Evolutionary conservation across 2,113 vertebrate genomes (phyloP), one percentile per base, ranked within the genome.

Genomic region (Nesogale talazaci): DNA sequence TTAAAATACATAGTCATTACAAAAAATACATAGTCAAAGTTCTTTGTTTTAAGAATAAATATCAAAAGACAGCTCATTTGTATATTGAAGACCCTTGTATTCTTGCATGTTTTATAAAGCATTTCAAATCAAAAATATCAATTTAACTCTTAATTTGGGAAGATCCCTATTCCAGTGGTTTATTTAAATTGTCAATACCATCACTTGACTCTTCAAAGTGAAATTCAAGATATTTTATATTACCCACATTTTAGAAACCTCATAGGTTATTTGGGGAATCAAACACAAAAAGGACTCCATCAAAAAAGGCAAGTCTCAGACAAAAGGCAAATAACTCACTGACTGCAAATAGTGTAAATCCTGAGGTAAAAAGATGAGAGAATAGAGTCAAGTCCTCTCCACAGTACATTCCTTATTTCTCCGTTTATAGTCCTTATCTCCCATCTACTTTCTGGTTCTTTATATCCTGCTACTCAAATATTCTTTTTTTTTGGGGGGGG

Each of bases 1-100:
- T 74, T 38, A 69, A 72, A n/a, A n/a, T n/a, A n/a, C n/a, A n/a
- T n/a, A n/a, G n/a, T n/a, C n/a, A n/a, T n/a, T n/a, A n/a, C n/a
- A n/a, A n/a, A n/a, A 90, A 69, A 80, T 38, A 65, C 27, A 70
- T 2, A 74, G 25, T 87, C 4, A 16, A 87, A 1, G 0, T 67
- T 42, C 69, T 82, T 34, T 83, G 29, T 23, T 67, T 87, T n/a
- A 65, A 90, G 75, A 81, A 83, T 81, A 85, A 74, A 63, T 72
- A 70, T 67, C 25, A 67, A 81, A 88, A 78, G 82, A 10, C 4
- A 72, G 12, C 78, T 2, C 3, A 74, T 74, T 59, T 57, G 2
- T 16, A 25, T 3, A 88, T 1, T n/a, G 23, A 81, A 57, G 29
- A 38, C 29, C 77, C 63, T 76, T 46, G 40, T 86, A 57, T 67